Evolutionary conservation across 2,888 invertebrate species (phyloP).

Genomic region (Pachydiplax longipennis): DNA sequence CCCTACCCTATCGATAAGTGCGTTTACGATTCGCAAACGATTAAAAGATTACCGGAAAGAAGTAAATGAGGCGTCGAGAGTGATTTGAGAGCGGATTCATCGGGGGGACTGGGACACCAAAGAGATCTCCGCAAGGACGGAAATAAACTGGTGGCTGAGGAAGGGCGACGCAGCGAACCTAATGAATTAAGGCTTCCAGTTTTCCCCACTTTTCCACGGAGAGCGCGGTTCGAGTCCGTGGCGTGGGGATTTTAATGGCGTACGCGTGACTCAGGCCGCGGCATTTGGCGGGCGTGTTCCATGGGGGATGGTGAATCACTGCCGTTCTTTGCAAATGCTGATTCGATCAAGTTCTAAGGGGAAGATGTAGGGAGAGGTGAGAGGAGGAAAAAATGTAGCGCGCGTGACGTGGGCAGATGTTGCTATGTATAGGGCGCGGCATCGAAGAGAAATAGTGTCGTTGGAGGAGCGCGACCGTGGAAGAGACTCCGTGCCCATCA

Average conservation of each 20-base stretch:
- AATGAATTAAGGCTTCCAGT: background rate
- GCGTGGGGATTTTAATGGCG: background rate
- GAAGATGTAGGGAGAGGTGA: background rate
- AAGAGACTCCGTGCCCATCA: background rate
- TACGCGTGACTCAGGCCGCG: background rate
- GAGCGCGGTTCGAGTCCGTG: background rate
- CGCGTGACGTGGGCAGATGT: background rate
- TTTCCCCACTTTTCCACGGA: background rate
- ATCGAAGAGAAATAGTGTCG: background rate
- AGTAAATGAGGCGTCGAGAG: background rate
- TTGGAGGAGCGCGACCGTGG: background rate
- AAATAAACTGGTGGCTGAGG: background rate
- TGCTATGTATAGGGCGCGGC: background rate
- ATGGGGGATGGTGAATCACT: background rate
- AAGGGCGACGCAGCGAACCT: background rate
- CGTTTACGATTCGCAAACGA: too few species aligned
- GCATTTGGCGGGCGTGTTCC: background rate
- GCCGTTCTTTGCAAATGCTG: background rate
- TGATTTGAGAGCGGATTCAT: background rate
- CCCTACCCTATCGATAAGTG: too few species aligned
- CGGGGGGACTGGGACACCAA: background rate
- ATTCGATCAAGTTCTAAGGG: background rate
- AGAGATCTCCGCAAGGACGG: background rate
- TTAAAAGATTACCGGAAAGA: background rate
- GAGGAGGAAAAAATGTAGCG: background rate